Conservation (phyloP, 2,113 vertebrate genomes). For the Prunella himalayana region DNA sequence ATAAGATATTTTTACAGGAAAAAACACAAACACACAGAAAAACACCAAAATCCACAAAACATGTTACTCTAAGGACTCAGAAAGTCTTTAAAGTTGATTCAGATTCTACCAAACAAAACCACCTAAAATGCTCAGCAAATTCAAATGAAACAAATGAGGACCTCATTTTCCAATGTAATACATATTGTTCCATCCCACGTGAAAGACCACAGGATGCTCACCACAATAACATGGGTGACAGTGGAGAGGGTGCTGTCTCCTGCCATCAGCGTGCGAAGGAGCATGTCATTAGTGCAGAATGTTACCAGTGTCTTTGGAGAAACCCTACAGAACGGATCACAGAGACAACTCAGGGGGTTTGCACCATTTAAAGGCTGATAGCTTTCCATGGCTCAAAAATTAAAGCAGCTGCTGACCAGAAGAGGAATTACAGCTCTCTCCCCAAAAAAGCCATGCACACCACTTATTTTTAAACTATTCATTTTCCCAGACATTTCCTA, state of each 20-base stretch:
- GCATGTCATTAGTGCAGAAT: conserved; percentile 91
- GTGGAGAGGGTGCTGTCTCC: conserved; percentile 83
- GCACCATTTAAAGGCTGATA: neutral
- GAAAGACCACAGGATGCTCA: conserved; percentile 67
- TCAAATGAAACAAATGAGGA: neutral
- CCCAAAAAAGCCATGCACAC: neutral
- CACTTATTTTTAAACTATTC: neutral
- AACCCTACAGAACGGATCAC: conserved; percentile 73
- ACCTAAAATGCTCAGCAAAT: neutral
- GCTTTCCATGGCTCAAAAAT: neutral
- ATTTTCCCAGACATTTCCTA: neutral
- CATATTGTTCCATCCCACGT: neutral
- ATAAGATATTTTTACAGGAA: neutral
- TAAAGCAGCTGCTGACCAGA: neutral
- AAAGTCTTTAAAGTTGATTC: neutral
- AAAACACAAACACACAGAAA: neutral
- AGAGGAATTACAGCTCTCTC: neutral
- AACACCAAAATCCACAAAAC: neutral
- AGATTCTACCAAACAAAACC: neutral
- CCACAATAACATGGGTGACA: conserved; percentile 95
- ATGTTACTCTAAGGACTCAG: neutral
- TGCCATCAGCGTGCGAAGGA: conserved; percentile 89
- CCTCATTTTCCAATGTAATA: neutral
- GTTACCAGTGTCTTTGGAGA: conserved; percentile 93
- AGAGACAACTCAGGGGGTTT: neutral